Evolutionary conservation across 2,113 vertebrate genomes (phyloP).

Genomic region (Steatornis caripensis): DNA sequence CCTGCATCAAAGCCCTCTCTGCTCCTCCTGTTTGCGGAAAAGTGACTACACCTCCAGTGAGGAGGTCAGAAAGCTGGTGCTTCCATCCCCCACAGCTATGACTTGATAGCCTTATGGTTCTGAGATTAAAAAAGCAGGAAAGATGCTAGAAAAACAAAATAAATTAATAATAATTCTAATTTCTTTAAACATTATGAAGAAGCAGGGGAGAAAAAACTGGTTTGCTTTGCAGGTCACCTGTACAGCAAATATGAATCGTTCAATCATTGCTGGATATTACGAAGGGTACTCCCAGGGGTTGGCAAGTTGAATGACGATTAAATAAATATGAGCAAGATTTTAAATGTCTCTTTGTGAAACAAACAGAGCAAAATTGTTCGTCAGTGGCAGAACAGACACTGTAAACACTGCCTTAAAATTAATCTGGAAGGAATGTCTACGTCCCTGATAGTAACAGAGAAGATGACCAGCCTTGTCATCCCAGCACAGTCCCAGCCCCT

Average conservation of each 20-base stretch:
- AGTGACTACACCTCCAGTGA: neutral
- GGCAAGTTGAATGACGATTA: neutral
- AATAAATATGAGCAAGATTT: conserved; percentile 5
- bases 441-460: neutral
- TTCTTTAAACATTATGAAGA: neutral
- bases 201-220: neutral
- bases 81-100: neutral
- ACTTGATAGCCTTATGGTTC: neutral
- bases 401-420: neutral
- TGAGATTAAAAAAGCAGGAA: neutral
- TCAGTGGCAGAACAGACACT: neutral
- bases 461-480: neutral
- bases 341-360: neutral
- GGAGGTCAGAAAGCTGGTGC: neutral
- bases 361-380: conserved; percentile 8
- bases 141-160: neutral
- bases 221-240: conserved; percentile 24
- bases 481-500: neutral
- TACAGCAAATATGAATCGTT: neutral
- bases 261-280: neutral
- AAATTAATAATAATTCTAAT: neutral
- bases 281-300: neutral
- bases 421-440: neutral
- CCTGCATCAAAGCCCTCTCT: neutral
- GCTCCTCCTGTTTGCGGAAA: neutral